Percentiles rank a stretch among this genome's conserved stretches.
phyloP scores from a whole-genome alignment of 2,797 vertebrate genomes.

The Enteromius radiatus region DNA sequence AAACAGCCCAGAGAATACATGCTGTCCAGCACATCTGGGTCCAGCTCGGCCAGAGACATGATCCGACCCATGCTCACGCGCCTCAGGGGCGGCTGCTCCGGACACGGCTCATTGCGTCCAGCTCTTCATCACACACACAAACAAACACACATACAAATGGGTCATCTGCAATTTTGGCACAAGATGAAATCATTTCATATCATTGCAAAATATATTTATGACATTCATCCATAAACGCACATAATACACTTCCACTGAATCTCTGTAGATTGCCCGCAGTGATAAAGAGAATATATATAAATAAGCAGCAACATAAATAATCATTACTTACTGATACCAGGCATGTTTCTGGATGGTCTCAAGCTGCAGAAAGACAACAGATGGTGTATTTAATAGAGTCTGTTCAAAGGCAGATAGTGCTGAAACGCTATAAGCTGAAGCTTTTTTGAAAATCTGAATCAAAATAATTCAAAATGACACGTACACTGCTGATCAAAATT shows the following conservation, averaged over 20 bases:
- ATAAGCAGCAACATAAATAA: conserved; percentile 41
- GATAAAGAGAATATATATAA: neutral
- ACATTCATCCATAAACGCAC: neutral
- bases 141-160: conserved; percentile 1
- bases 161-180: neutral
- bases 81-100: conserved; percentile 81
- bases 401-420: conserved; percentile 71
- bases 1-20: conserved; percentile 95
- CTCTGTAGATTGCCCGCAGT: conserved; percentile 9
- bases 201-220: neutral
- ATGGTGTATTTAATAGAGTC: conserved; percentile 62
- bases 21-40: conserved; percentile 93
- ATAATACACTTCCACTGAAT: conserved; percentile 35
- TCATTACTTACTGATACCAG: conserved; percentile 91
- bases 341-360: conserved; percentile 93
- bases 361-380: conserved; percentile 80
- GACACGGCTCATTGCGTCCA: conserved; percentile 57
- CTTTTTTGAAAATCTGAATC: neutral
- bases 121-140: conserved; percentile 50
- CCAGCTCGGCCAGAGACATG: conserved; percentile 88
- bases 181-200: neutral
- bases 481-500: neutral
- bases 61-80: conserved; percentile 87
- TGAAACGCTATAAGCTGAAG: conserved; percentile 43
- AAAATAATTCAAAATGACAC: neutral